Evolutionary conservation across 1,140 invertebrate genomes (phyloP).

Genomic region (Drosophila nigromelanica): DNA sequence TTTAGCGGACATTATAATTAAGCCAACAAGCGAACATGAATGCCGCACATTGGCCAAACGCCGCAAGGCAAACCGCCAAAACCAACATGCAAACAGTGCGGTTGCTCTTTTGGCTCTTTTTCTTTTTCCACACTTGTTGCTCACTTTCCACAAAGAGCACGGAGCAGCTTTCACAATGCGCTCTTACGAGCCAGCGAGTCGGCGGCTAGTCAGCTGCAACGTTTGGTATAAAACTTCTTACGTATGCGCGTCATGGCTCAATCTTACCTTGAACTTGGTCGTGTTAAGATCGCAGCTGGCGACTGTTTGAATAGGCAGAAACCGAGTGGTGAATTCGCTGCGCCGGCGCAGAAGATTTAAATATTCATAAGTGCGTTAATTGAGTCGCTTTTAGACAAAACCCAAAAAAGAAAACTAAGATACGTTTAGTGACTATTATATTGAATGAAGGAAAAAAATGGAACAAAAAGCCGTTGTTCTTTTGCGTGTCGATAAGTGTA

Average conservation of each 20-base stretch:
- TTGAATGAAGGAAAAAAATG: conserved; percentile 44
- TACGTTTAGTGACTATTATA: conserved; percentile 2
- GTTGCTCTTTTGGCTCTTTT: conserved; percentile 49
- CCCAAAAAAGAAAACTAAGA: not conserved
- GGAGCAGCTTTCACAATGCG: conserved; percentile 61
- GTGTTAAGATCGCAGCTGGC: conserved; percentile 63
- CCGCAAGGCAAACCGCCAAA: conserved; percentile 12
- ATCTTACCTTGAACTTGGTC: conserved; percentile 84
- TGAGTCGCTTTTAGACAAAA: conserved; percentile 10
- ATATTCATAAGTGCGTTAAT: conserved; percentile 45
- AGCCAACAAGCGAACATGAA: conserved; percentile 46
- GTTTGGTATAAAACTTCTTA: conserved; percentile 83
- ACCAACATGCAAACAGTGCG: conserved; percentile 14
- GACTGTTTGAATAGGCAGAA: not conserved
- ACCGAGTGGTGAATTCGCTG: conserved; percentile 5
- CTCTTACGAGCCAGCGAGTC: conserved; percentile 45
- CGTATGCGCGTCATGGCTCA: conserved; percentile 83
- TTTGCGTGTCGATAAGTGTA: conserved; percentile 69
- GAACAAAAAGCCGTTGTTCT: conserved; percentile 71
- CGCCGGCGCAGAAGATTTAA: conserved; percentile 34
- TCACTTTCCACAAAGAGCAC: conserved; percentile 73
- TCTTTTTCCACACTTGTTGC: conserved; percentile 13
- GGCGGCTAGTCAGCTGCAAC: conserved; percentile 20
- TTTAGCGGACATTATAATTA: conserved; percentile 70
- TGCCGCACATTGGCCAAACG: conserved; percentile 48